phyloP scores from a whole-genome alignment of 2,888 invertebrate species.

The Drosophila neoperkinsi region DNA sequence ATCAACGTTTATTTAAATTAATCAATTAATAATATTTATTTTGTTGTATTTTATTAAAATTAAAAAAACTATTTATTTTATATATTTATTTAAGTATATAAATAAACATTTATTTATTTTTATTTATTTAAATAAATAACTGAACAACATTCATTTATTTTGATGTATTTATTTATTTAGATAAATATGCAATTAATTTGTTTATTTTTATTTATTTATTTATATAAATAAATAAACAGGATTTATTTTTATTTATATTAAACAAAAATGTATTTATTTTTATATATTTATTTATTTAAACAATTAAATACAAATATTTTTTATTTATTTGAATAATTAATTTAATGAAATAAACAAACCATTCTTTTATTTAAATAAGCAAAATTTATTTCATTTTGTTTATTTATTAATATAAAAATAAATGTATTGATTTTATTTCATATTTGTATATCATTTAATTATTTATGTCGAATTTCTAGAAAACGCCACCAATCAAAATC shows the following conservation, averaged over 20 bases:
- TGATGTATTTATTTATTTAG: neutral
- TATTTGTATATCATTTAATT: neutral
- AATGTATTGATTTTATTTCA: neutral
- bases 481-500: conserved; percentile 42
- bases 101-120: no score
- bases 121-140: no score
- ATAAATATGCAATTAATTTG: neutral
- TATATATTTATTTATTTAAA: neutral
- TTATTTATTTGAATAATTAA: no score
- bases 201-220: neutral
- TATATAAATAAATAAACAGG: neutral
- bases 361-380: neutral
- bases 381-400: neutral
- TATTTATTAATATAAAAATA: neutral
- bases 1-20: no score
- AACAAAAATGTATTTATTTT: neutral
- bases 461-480: conserved; percentile 24
- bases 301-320: neutral
- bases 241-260: neutral
- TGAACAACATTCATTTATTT: neutral
- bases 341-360: neutral
- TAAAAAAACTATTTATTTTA: no score
- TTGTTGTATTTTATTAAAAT: no score
- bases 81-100: neutral
- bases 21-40: no score